Percentiles rank a stretch among this genome's conserved stretches.
phyloP scores from a whole-genome alignment of 2,888 invertebrate species.

The Sipha maydis region DNA sequence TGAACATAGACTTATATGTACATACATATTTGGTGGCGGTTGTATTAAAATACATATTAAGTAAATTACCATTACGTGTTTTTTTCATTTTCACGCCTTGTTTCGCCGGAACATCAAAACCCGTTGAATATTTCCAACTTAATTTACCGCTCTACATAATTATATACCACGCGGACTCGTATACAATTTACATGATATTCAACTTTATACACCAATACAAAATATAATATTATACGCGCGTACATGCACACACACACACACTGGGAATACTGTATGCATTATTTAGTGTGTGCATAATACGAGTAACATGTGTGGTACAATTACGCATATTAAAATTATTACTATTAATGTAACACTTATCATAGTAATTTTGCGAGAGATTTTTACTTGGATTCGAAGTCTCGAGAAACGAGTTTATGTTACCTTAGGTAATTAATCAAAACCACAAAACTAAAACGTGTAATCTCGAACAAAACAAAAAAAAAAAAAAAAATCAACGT shows the following conservation, averaged over 20 bases:
- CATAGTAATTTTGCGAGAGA: slow-evolving; percentile 39
- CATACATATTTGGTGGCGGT: neutral
- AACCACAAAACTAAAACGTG: neutral
- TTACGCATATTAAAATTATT: slow-evolving; percentile 11
- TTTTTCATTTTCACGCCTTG: slow-evolving; percentile 43
- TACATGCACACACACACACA: neutral
- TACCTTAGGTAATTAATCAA: slow-evolving; percentile 50
- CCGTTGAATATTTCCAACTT: slow-evolving; percentile 29
- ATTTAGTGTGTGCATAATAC: neutral
- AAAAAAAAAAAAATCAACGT: neutral
- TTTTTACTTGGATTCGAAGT: slow-evolving; percentile 20
- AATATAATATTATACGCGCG: neutral
- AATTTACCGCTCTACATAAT: slow-evolving; percentile 34
- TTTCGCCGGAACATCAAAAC: slow-evolving; percentile 26
- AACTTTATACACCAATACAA: neutral
- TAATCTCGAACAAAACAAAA: neutral
- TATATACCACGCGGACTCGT: neutral
- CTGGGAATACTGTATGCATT: neutral
- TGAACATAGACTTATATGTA: no score
- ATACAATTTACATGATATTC: slow-evolving; percentile 28
- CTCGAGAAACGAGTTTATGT: slow-evolving; percentile 36
- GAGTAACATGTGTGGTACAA: neutral
- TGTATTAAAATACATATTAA: neutral
- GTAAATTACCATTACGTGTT: slow-evolving; percentile 21
- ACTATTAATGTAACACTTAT: neutral